Evolutionary conservation across 2,888 invertebrate genomes (phyloP).

Genomic region (Acleris laterana): DNA sequence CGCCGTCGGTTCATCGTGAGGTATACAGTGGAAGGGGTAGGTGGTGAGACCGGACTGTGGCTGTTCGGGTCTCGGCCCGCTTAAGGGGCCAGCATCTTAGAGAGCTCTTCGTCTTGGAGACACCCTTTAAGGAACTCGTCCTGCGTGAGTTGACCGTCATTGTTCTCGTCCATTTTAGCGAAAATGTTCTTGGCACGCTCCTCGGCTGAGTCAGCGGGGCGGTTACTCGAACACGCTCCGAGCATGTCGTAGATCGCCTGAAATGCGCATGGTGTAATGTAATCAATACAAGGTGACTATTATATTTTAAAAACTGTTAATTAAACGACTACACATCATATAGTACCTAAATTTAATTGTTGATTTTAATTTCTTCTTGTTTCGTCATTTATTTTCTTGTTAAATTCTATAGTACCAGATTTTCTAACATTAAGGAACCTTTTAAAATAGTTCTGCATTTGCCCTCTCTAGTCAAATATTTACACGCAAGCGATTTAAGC

Average conservation of each 20-base stretch:
- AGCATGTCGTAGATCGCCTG: constrained; percentile 99
- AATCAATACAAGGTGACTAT: not conserved
- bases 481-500: no score
- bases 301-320: no score
- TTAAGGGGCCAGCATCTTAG: constrained; percentile 97
- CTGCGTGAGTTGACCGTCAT: constrained; percentile 98
- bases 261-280: constrained; percentile 47
- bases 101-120: constrained; percentile 97
- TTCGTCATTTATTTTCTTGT: no score
- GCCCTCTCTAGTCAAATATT: no score
- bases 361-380: no score
- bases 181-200: constrained; percentile 99
- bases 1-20: constrained; percentile 64
- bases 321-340: no score
- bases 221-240: constrained; percentile 97
- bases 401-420: no score
- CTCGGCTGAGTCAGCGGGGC: constrained; percentile 97
- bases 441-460: no score
- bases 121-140: constrained; percentile 99
- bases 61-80: constrained; percentile 46
- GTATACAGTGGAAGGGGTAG: constrained; percentile 50
- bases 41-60: constrained; percentile 49
- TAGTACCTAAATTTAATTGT: no score
- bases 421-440: no score
- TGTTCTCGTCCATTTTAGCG: constrained; percentile 99